These are phyloP conservation scores for Drosophila melanosoma DNA, from an alignment of 2,888 invertebrate genomes.

Conservation along the genomic window DNA sequence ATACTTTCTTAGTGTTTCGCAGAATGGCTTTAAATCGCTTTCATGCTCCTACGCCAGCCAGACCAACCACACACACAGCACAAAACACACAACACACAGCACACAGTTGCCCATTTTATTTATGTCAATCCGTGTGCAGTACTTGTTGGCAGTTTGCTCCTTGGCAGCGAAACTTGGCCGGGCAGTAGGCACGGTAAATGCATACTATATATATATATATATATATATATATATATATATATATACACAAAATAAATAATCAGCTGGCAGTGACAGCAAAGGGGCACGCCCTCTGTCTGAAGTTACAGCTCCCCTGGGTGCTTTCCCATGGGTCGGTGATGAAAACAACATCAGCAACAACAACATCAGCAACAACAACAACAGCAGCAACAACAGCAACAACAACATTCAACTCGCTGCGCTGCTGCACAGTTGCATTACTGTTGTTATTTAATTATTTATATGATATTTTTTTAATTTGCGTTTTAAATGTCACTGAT, in stretches of 20 bases:
- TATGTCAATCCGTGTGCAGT: slow-evolving; percentile 67
- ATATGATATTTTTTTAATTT: slow-evolving; percentile 51
- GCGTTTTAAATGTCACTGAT: slow-evolving; percentile 58
- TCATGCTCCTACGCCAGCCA: slow-evolving; percentile 55
- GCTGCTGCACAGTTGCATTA: slow-evolving; percentile 17
- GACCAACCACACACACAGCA: slow-evolving; percentile 9
- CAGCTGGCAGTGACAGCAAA: slow-evolving; percentile 45
- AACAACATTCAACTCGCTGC: slow-evolving; percentile 25
- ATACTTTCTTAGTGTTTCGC: slow-evolving; percentile 17
- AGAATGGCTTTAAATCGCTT: slow-evolving; percentile 63
- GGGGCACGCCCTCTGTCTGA: slow-evolving; percentile 55
- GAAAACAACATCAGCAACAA: slow-evolving; percentile 23
- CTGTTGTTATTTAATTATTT: slow-evolving; percentile 69
- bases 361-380: not conserved
- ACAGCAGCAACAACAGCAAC: not conserved
- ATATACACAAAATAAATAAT: slow-evolving; percentile 65
- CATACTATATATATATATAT: slow-evolving; percentile 21
- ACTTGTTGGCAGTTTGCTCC: slow-evolving; percentile 41
- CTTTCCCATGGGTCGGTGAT: slow-evolving; percentile 25
- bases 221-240: slow-evolving; percentile 7
- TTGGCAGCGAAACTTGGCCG: slow-evolving; percentile 31
- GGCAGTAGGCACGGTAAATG: slow-evolving; percentile 55
- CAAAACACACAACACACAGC: slow-evolving; percentile 7
- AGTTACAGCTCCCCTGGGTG: slow-evolving; percentile 3
- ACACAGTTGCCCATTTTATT: slow-evolving; percentile 66